phyloP scores from a whole-genome alignment of 1,140 invertebrate genomes.

The Lucilia cuprina region DNA sequence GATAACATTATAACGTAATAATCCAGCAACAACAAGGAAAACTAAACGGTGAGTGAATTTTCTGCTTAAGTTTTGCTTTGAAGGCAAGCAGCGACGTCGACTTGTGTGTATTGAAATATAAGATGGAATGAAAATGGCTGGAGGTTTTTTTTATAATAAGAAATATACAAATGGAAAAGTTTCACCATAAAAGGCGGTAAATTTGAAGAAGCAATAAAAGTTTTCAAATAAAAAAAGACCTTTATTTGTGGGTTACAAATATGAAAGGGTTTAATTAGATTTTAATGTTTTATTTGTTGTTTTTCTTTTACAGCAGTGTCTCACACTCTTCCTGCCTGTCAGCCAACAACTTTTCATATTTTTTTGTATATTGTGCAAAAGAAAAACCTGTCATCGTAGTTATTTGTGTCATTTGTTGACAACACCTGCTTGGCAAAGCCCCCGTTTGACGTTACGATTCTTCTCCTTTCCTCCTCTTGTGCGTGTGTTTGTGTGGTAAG shows the following conservation, averaged over 20 bases:
- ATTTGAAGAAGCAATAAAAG: not conserved
- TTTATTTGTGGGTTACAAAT: too few relatives aligned
- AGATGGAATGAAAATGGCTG: not conserved
- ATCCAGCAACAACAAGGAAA: not conserved
- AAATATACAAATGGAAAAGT: not conserved
- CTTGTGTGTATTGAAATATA: not conserved
- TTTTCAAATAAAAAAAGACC: not conserved
- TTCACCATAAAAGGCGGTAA: not conserved
- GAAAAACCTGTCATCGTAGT: constrained; percentile 10
- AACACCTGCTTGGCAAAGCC: constrained; percentile 2
- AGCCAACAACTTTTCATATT: not conserved
- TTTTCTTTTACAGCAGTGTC: not conserved
- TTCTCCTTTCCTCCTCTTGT: not conserved
- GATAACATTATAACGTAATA: not conserved
- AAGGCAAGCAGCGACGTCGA: constrained; percentile 5
- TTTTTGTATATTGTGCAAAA: not conserved
- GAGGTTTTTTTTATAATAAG: not conserved
- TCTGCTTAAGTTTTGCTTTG: not conserved
- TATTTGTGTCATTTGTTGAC: not conserved
- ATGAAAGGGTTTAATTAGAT: not conserved
- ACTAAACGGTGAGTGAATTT: not conserved
- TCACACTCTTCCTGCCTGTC: not conserved
- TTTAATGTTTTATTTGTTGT: not conserved
- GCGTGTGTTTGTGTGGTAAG: not conserved
- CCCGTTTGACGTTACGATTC: not conserved